A percentile compares a stretch with the other conserved stretches of the same genome.
phyloP scores from a whole-genome alignment of 2,888 invertebrate species.

The Phaonia tiefii region DNA sequence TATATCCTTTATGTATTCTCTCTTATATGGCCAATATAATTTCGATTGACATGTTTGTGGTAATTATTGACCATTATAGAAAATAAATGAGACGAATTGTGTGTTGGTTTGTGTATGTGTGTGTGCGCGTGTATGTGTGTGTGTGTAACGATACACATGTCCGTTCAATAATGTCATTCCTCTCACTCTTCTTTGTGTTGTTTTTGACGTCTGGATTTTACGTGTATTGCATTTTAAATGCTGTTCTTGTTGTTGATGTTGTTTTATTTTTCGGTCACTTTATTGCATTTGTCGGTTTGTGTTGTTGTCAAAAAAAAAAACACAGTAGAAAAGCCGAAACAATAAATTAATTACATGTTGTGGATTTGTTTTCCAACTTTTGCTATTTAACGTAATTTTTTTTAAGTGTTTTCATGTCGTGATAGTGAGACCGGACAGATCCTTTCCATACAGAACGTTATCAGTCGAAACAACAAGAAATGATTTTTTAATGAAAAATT shows the following conservation, averaged over 20 bases:
- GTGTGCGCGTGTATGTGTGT: no score
- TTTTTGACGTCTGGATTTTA: neutral
- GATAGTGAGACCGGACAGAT: neutral
- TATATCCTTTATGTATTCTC: neutral
- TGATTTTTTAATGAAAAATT: conserved; percentile 15
- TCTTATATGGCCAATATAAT: conserved; percentile 70
- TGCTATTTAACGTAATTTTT: conserved; percentile 20
- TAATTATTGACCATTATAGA: conserved; percentile 79
- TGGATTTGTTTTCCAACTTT: conserved; percentile 36
- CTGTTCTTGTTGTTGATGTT: conserved; percentile 15
- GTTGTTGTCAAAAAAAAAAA: conserved; percentile 43
- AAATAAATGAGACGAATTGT: conserved; percentile 71
- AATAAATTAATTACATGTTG: conserved; percentile 57
- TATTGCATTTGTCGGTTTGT: neutral
- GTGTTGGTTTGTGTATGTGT: no score
- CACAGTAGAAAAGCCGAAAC: no score
- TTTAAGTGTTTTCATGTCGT: conserved; percentile 1
- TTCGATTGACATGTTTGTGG: conserved; percentile 78
- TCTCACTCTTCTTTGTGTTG: neutral
- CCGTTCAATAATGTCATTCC: conserved; percentile 34
- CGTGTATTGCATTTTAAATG: conserved; percentile 26
- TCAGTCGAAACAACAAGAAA: neutral
- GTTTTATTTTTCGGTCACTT: conserved; percentile 4
- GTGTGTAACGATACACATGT: conserved; percentile 67
- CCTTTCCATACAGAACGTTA: neutral